Evolutionary conservation across 1,140 invertebrate genomes (phyloP).

Genomic region (Drosophila busckii): DNA sequence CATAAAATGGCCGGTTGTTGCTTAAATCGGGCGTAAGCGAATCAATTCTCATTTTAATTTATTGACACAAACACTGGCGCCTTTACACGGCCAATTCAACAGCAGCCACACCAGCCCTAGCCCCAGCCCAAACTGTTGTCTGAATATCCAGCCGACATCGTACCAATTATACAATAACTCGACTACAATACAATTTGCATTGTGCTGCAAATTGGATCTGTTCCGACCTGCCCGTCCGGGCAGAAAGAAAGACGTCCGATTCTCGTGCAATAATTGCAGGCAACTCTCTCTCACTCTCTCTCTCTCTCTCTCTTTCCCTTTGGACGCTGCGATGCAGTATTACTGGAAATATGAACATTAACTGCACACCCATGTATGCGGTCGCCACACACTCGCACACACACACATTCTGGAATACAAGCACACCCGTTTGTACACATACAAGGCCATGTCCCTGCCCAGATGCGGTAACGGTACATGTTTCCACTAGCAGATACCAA

Average conservation of each 20-base stretch:
- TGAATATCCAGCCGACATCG: conserved; percentile 35
- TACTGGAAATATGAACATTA: conserved; percentile 51
- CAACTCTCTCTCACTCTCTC: too few relatives aligned
- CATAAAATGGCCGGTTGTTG: conserved; percentile 69
- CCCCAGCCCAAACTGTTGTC: neutral
- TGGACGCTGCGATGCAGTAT: conserved; percentile 25
- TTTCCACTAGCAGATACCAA: conserved; percentile 22
- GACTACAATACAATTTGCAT: conserved; percentile 76
- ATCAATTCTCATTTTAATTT: conserved; percentile 77
- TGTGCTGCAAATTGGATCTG: conserved; percentile 68
- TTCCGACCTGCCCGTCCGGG: conserved; percentile 23
- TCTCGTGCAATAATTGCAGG: too few relatives aligned
- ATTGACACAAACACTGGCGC: conserved; percentile 67
- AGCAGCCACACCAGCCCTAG: conserved; percentile 1
- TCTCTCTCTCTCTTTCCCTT: too few relatives aligned
- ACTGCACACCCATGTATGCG: conserved; percentile 53
- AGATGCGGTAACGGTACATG: conserved; percentile 24
- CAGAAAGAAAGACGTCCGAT: conserved; percentile 2
- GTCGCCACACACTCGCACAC: neutral
- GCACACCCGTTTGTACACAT: too few relatives aligned
- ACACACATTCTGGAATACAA: too few relatives aligned
- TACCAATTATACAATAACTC: conserved; percentile 76
- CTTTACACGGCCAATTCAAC: conserved; percentile 20
- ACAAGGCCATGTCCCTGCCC: neutral
- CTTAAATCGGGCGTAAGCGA: conserved; percentile 76